Percentiles rank a stretch among this genome's conserved stretches.
These are phyloP conservation scores for Drosophila incognita DNA, from an alignment of 2,888 invertebrate genomes.

Conservation along the genomic window DNA sequence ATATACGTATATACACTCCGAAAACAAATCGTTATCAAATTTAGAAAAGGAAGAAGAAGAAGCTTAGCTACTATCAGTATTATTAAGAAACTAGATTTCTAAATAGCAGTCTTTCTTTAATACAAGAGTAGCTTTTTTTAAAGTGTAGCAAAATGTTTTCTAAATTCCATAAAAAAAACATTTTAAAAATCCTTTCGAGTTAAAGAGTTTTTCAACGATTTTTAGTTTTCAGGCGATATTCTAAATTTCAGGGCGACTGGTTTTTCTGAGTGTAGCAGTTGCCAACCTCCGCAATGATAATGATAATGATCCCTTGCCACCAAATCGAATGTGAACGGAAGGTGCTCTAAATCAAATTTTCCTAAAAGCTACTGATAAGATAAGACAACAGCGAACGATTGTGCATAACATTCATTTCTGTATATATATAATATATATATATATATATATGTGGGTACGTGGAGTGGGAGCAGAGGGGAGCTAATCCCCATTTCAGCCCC, in stretches of 20 bases:
- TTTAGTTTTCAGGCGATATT: neutral
- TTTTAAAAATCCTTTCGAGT: neutral
- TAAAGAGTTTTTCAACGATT: neutral
- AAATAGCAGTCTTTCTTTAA: neutral
- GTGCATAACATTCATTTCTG: neutral
- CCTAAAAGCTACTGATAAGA: slow-evolving; percentile 63
- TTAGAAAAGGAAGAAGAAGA: neutral
- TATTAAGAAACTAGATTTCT: neutral
- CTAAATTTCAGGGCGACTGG: neutral
- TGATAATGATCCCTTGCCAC: neutral
- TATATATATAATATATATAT: neutral
- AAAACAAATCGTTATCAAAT: neutral
- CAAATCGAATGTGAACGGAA: slow-evolving; percentile 47
- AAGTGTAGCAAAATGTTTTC: neutral
- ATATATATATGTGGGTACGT: neutral
- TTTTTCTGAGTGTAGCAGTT: neutral
- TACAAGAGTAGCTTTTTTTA: neutral
- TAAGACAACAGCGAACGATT: slow-evolving; percentile 42
- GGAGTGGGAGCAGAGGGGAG: neutral
- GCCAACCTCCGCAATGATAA: neutral
- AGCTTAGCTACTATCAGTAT: neutral
- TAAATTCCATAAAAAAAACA: neutral
- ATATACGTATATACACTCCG: slow-evolving; percentile 20
- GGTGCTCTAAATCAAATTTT: slow-evolving; percentile 67
- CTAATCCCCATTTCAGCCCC: neutral